These are phyloP conservation scores for Argyresthia goedartella DNA, from an alignment of 2,888 invertebrate species.

Conservation along the genomic window DNA sequence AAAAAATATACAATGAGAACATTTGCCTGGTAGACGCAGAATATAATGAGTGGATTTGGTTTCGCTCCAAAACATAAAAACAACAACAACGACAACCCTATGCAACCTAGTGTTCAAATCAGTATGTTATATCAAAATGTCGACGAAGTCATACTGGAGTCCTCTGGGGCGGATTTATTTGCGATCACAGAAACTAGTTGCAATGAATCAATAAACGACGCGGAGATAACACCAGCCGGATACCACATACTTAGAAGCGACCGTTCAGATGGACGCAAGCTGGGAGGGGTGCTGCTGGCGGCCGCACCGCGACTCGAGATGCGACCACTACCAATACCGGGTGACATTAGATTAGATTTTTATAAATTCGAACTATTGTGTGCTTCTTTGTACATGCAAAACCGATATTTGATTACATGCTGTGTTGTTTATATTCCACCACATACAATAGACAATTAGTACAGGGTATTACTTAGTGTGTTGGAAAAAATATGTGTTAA, in stretches of 20 bases:
- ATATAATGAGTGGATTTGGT: constrained; percentile 1
- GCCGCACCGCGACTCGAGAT: constrained; percentile 4
- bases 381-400: constrained; percentile 2
- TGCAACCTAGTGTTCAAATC: too few relatives aligned
- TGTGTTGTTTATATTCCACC: constrained; percentile 9
- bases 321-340: neutral
- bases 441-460: neutral
- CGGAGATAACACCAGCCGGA: neutral
- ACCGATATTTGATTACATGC: constrained; percentile 5
- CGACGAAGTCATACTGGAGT: neutral
- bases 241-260: neutral
- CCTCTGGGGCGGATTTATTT: neutral
- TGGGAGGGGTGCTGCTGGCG: neutral
- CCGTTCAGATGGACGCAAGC: neutral
- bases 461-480: neutral
- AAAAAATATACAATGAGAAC: neutral
- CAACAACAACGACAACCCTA: too few relatives aligned
- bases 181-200: neutral
- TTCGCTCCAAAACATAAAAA: neutral
- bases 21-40: neutral
- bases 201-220: neutral
- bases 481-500: neutral
- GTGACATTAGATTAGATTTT: neutral
- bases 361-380: constrained; percentile 2
- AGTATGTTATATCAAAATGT: neutral